phyloP scores from a whole-genome alignment of 2,797 vertebrate species.

The Scolopax bukidnonensis region DNA sequence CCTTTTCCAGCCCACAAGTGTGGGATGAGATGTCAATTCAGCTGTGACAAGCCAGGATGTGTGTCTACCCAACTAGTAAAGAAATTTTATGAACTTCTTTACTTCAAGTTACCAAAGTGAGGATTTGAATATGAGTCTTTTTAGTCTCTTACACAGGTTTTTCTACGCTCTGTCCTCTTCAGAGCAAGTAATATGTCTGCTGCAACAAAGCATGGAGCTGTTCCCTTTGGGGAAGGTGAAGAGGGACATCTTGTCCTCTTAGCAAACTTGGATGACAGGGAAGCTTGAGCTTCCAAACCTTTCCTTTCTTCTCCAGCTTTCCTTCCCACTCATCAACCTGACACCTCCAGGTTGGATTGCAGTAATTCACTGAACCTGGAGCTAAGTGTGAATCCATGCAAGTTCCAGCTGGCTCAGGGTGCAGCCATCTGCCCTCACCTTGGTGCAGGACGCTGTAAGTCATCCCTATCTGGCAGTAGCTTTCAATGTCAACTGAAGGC shows the following conservation, averaged over 20 bases:
- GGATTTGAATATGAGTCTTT: background rate
- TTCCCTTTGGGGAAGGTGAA: background rate
- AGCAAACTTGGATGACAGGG: background rate
- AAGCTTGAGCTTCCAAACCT: background rate
- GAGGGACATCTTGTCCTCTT: background rate
- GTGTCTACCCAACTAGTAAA: background rate
- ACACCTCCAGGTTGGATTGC: background rate
- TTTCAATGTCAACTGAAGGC: background rate
- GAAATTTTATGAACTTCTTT: background rate
- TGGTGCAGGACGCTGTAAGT: background rate
- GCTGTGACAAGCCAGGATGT: fast-evolving
- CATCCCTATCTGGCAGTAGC: background rate
- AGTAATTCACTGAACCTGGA: background rate
- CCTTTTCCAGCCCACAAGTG: background rate
- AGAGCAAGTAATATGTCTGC: background rate
- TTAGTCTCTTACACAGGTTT: background rate
- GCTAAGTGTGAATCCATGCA: background rate
- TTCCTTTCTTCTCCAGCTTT: background rate
- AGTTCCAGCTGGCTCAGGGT: conserved; percentile 3
- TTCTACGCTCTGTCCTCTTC: background rate
- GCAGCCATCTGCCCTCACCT: conserved; percentile 17
- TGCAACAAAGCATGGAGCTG: background rate
- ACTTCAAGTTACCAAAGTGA: background rate
- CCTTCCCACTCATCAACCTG: background rate
- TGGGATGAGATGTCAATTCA: background rate